Percentiles rank a stretch among this genome's conserved stretches.
These are phyloP conservation scores for Heterodera carotae DNA, from an alignment of 1,140 invertebrate genomes.

Conservation along the genomic window DNA sequence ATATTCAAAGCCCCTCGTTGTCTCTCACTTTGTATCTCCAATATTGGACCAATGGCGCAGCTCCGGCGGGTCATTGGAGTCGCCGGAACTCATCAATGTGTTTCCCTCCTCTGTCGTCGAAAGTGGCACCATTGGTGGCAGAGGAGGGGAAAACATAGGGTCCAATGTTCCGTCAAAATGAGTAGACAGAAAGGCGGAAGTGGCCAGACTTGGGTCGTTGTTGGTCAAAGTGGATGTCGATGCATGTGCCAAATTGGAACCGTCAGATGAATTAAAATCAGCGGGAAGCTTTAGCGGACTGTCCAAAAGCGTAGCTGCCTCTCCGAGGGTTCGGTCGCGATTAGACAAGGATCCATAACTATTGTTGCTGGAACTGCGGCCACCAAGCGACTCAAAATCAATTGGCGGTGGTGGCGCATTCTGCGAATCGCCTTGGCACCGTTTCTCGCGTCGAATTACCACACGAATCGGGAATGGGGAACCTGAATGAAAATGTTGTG, in stretches of 20 bases:
- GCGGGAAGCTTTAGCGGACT: not conserved
- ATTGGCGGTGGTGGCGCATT: not conserved
- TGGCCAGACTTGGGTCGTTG: not conserved
- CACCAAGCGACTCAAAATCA: not conserved
- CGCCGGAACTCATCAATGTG: slow-evolving; percentile 24
- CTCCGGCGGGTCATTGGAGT: slow-evolving; percentile 25
- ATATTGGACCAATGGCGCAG: slow-evolving; percentile 13
- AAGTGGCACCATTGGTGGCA: not conserved
- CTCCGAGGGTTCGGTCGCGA: not conserved
- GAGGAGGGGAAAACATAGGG: not conserved
- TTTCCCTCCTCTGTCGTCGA: slow-evolving; percentile 13
- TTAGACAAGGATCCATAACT: not conserved
- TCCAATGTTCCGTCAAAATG: not conserved
- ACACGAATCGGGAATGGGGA: slow-evolving; percentile 5
- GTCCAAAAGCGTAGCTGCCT: not conserved
- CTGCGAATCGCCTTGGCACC: not conserved
- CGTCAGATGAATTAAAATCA: not conserved
- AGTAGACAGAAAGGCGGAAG: not conserved
- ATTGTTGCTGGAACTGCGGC: not conserved
- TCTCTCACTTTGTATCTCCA: not conserved
- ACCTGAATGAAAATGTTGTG: no score
- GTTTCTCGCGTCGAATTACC: not conserved
- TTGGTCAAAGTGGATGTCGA: not conserved
- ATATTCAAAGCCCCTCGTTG: no score
- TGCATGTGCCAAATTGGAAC: not conserved